Evolutionary conservation across 2,888 invertebrate genomes (phyloP).

Genomic region (Coelopa pilipes): DNA sequence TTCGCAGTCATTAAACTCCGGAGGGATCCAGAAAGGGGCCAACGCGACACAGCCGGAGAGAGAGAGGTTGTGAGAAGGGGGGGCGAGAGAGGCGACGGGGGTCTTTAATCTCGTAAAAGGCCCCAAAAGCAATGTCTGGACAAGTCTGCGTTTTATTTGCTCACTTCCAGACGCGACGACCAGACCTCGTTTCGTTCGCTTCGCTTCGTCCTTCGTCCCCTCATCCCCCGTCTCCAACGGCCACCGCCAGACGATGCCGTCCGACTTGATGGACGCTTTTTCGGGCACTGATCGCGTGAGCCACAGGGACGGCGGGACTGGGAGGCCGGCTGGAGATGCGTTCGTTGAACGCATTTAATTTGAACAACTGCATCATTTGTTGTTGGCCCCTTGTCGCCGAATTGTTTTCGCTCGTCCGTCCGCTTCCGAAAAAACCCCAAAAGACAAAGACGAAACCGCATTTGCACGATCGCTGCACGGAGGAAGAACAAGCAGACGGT

Average conservation of each 20-base stretch:
- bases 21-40: no score
- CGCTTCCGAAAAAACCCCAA: neutral
- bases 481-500: neutral
- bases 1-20: no score
- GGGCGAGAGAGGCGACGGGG: no score
- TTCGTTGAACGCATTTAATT: slow-evolving; percentile 30
- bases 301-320: no score
- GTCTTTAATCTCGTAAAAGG: neutral
- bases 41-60: no score
- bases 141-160: slow-evolving; percentile 8
- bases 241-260: neutral
- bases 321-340: neutral
- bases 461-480: slow-evolving; percentile 20
- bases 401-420: neutral
- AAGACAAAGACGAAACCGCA: neutral
- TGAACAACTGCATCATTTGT: slow-evolving; percentile 3
- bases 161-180: neutral
- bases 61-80: no score
- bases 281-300: slow-evolving; percentile 4
- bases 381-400: neutral
- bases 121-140: slow-evolving; percentile 15
- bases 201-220: neutral
- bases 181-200: neutral
- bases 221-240: no score
- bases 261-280: slow-evolving; percentile 21